Conservation (phyloP, 2,113 vertebrate genomes). For the Caloenas nicobarica region DNA sequence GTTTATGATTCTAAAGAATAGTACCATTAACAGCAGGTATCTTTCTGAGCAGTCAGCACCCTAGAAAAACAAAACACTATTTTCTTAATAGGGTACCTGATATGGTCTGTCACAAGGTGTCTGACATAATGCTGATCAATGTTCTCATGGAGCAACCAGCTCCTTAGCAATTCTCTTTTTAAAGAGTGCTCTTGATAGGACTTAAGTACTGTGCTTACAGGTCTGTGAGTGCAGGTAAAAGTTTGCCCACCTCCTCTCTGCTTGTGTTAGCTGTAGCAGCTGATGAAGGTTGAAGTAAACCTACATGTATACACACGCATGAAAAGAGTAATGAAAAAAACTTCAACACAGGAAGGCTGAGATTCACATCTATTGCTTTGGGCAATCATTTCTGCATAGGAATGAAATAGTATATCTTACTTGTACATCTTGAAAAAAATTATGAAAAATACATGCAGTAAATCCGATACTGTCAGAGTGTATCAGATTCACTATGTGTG, state of each 20-base stretch:
- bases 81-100: neutral
- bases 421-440: neutral
- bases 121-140: neutral
- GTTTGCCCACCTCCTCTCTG: neutral
- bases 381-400: neutral
- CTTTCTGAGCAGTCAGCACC: neutral
- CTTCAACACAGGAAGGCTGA: neutral
- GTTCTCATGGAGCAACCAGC: neutral
- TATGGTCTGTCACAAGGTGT: neutral
- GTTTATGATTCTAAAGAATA: neutral
- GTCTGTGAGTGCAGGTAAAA: neutral
- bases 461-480: neutral
- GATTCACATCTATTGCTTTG: neutral
- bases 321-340: neutral
- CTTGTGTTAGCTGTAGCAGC: neutral
- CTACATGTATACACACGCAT: neutral
- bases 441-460: neutral
- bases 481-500: neutral
- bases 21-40: neutral
- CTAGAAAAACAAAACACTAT: neutral
- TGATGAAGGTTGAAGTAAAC: neutral
- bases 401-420: neutral
- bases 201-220: neutral
- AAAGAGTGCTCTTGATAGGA: neutral
- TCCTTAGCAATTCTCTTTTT: neutral